Conservation (phyloP, 1,140 invertebrate genomes). For the roundworm (Caenorhabditis elegans) region DNA sequence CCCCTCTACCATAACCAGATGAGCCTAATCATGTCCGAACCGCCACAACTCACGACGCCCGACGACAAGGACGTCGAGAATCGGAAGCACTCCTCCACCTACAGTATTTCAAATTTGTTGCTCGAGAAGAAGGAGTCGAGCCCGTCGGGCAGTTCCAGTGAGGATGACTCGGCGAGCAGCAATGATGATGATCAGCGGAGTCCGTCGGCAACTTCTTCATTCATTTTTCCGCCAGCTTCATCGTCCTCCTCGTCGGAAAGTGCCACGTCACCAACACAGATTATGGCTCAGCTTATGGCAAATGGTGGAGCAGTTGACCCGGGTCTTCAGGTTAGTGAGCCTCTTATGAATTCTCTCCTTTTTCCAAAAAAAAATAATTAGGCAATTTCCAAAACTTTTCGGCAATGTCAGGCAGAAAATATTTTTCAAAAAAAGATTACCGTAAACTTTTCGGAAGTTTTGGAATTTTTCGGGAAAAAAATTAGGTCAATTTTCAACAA, state of each 20-base stretch:
- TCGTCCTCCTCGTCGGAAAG: neutral
- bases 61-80: conserved; percentile 2
- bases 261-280: neutral
- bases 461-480: no score
- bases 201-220: neutral
- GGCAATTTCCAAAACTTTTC: no score
- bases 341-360: no score
- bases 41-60: neutral
- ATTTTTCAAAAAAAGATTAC: no score
- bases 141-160: conserved; percentile 7
- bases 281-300: conserved; percentile 3
- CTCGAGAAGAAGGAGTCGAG: neutral
- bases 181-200: neutral
- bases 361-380: no score
- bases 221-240: neutral
- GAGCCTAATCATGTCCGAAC: conserved; percentile 10
- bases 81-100: conserved; percentile 5
- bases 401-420: no score
- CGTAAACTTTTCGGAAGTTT: no score
- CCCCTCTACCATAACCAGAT: neutral
- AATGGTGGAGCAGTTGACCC: neutral
- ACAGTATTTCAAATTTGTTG: conserved; percentile 11
- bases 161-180: neutral
- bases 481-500: no score
- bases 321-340: neutral